These are phyloP conservation scores for Drosophila meridionalis DNA, from an alignment of 2,888 invertebrate species.

Conservation along the genomic window DNA sequence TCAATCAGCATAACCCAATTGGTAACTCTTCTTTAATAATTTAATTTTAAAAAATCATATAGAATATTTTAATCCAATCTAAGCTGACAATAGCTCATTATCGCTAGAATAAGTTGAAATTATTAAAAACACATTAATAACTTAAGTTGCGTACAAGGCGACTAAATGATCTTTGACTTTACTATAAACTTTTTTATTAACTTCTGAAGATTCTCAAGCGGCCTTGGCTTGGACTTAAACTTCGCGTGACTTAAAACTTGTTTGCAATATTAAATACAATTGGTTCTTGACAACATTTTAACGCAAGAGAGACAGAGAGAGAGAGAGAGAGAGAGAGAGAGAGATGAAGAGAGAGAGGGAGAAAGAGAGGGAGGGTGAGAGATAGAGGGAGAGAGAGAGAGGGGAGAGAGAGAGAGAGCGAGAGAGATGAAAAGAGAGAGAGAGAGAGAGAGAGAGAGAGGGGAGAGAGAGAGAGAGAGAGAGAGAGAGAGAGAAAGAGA, in stretches of 20 bases:
- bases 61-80: neutral
- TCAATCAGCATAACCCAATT: neutral
- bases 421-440: too few species aligned
- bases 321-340: too few species aligned
- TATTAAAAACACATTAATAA: neutral
- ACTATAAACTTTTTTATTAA: neutral
- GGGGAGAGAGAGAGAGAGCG: too few species aligned
- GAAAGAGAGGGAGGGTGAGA: too few species aligned
- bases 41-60: neutral
- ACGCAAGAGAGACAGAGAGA: neutral
- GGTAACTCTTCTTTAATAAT: neutral
- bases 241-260: neutral
- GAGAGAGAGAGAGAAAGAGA: too few species aligned
- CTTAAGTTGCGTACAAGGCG: constrained; percentile 1
- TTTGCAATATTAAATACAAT: neutral
- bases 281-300: neutral
- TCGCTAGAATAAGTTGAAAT: neutral
- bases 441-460: too few species aligned
- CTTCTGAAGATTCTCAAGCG: neutral
- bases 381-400: too few species aligned
- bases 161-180: constrained; percentile 4
- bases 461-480: too few species aligned
- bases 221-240: constrained; percentile 4
- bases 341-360: too few species aligned
- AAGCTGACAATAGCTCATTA: neutral